Conservation (phyloP, 2,888 invertebrate genomes). For the Autographa pulchrina region DNA sequence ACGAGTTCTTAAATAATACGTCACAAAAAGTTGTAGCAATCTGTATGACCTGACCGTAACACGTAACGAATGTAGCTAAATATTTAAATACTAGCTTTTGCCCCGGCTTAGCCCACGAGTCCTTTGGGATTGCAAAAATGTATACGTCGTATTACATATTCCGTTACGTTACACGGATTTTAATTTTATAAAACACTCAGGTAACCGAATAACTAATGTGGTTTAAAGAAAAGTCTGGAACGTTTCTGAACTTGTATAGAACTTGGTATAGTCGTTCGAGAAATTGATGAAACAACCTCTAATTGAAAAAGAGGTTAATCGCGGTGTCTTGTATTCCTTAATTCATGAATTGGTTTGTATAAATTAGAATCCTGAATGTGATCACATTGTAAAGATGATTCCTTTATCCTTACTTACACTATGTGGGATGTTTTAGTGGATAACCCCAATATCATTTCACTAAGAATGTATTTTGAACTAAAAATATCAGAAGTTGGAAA, state of each 20-base stretch:
- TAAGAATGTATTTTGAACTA: too few species aligned
- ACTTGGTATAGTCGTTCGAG: too few species aligned
- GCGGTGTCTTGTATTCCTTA: too few species aligned
- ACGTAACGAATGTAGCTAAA: constrained; percentile 42
- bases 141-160: constrained; percentile 50
- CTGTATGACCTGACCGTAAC: constrained; percentile 30
- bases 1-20: constrained; percentile 44
- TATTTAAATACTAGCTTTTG: constrained; percentile 51
- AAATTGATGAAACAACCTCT: neutral
- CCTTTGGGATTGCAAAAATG: constrained; percentile 50
- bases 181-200: constrained; percentile 32
- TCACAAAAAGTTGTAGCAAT: constrained; percentile 29
- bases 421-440: too few species aligned
- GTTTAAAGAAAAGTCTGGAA: neutral
- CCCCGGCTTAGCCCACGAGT: constrained; percentile 44
- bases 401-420: too few species aligned
- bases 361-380: neutral
- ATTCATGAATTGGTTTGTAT: neutral
- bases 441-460: neutral
- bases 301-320: neutral
- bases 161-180: constrained; percentile 39
- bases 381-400: neutral
- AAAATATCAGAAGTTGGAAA: neutral
- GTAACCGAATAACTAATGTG: constrained; percentile 27
- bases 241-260: neutral